Evolutionary conservation across 2,113 vertebrate genomes (phyloP).

Genomic region (Tenebrosternarchus preto): DNA sequence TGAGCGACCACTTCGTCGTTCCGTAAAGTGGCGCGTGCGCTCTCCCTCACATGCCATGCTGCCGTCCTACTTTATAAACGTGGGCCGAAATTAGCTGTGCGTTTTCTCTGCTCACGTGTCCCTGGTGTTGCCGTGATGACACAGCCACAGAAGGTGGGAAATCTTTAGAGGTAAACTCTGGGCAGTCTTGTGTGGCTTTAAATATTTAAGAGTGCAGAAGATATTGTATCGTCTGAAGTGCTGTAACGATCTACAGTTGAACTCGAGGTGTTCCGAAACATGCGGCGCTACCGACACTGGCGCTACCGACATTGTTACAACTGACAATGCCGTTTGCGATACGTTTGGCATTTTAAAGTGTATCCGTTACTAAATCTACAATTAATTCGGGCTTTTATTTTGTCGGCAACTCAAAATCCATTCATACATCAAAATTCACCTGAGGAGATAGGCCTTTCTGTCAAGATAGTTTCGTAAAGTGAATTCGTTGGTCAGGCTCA

Average conservation of each 20-base stretch:
- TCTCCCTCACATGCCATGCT: not conserved
- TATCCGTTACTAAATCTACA: no score
- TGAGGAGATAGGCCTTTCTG: not conserved
- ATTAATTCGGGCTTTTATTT: not conserved
- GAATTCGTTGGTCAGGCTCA: not conserved
- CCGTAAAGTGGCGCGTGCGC: not conserved
- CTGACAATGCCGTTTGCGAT: no score
- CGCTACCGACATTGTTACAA: no score
- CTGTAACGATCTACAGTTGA: no score
- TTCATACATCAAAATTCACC: constrained; percentile 2
- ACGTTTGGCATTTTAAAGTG: no score
- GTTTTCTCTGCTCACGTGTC: not conserved
- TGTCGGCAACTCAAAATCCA: not conserved
- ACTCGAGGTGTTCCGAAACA: no score
- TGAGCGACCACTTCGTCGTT: not conserved
- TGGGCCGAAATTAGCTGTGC: not conserved
- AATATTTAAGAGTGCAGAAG: not conserved
- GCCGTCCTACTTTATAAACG: constrained; percentile 5
- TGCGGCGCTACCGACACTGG: no score
- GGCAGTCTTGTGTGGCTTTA: not conserved
- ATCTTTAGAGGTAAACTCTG: not conserved
- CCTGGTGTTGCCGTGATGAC: not conserved
- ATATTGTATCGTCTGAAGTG: no score
- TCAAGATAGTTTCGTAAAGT: constrained; percentile 4
- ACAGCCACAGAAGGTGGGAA: not conserved